phyloP scores from a whole-genome alignment of 2,888 invertebrate genomes.

The Spilarctia lutea region DNA sequence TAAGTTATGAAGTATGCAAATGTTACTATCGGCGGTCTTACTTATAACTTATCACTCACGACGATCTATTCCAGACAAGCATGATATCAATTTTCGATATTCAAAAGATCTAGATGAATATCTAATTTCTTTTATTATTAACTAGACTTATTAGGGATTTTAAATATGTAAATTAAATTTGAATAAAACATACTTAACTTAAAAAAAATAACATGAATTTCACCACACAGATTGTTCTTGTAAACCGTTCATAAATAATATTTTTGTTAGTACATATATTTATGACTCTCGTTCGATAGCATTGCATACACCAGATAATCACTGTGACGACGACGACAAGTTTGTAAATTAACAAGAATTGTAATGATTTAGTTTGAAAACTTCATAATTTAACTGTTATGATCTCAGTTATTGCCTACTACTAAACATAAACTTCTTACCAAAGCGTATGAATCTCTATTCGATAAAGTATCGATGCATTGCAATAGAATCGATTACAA shows the following conservation, averaged over 20 bases:
- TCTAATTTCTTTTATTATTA: background rate
- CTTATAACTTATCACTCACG: no score
- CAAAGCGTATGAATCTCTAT: conserved; percentile 28
- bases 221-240: no score
- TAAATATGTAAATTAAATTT: no score
- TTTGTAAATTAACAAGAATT: background rate
- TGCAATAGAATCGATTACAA: conserved; percentile 59
- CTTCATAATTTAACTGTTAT: background rate
- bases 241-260: background rate
- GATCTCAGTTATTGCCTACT: conserved; percentile 17
- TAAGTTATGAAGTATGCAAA: no score
- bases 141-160: no score
- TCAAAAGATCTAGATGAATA: background rate
- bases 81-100: no score
- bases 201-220: no score
- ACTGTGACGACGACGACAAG: background rate
- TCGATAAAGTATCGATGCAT: conserved; percentile 51
- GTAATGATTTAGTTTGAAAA: background rate
- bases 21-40: no score
- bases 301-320: background rate
- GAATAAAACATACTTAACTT: no score
- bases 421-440: conserved; percentile 32
- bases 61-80: no score
- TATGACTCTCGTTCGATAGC: no score
- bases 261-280: background rate